Conservation (phyloP, 1,140 invertebrate genomes). For the Linepithema humile region DNA sequence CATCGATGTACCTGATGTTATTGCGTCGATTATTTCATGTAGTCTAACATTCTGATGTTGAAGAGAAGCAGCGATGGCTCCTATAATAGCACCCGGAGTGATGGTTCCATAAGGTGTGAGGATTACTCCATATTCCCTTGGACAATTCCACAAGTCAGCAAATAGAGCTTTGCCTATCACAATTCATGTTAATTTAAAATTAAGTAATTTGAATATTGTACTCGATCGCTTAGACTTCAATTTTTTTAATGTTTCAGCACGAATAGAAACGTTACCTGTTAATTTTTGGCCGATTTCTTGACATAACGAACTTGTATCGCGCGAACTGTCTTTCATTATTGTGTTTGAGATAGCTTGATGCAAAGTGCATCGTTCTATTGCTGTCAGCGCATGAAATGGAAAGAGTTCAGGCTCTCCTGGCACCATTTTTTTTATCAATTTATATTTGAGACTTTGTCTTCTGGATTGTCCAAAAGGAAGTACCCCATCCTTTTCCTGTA, state of each 20-base stretch:
- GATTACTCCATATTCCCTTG: conserved; percentile 86
- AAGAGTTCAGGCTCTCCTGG: conserved; percentile 83
- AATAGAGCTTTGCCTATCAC: conserved; percentile 65
- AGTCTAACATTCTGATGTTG: conserved; percentile 84
- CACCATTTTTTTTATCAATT: conserved; percentile 86
- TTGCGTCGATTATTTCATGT: conserved; percentile 58
- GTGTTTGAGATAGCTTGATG: conserved; percentile 87
- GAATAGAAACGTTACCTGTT: conserved; percentile 67
- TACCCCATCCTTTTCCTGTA: conserved; percentile 82
- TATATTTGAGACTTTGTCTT: conserved; percentile 86
- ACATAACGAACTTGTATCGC: background rate
- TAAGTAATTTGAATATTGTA: too few species aligned
- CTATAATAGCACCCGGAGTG: conserved; percentile 85
- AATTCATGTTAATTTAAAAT: background rate
- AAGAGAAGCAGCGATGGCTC: conserved; percentile 85
- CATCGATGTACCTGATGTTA: background rate
- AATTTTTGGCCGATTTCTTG: conserved; percentile 56
- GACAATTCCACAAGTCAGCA: conserved; percentile 80
- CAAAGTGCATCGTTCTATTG: conserved; percentile 85
- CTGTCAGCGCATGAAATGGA: conserved; percentile 81
- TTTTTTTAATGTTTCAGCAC: too few species aligned
- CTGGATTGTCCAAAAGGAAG: conserved; percentile 86
- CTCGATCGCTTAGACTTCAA: too few species aligned
- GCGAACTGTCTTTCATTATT: conserved; percentile 69
- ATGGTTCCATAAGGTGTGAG: conserved; percentile 86